Evolutionary conservation across 2,797 vertebrate species (phyloP).

Genomic region (Xiphophorus birchmanni): DNA sequence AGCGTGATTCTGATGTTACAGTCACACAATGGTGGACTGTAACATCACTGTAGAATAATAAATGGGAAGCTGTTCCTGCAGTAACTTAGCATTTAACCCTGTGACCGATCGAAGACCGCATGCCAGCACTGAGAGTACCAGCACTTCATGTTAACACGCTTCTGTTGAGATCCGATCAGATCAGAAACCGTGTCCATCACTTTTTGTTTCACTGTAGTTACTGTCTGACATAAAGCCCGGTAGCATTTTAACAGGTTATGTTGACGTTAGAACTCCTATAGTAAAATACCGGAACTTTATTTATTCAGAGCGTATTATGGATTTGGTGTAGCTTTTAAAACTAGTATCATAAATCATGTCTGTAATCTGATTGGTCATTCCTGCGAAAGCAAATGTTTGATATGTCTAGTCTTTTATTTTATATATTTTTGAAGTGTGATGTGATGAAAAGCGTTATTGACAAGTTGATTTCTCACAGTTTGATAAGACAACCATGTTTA

Average conservation of each 20-base stretch:
- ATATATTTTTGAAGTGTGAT: background rate
- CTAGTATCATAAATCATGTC: background rate
- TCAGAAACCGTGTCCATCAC: background rate
- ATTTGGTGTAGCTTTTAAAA: background rate
- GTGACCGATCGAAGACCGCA: background rate
- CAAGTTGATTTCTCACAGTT: background rate
- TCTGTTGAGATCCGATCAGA: background rate
- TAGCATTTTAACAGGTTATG: background rate
- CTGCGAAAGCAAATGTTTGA: background rate
- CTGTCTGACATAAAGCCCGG: background rate
- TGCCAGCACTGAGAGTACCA: background rate
- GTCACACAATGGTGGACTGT: background rate
- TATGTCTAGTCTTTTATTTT: background rate
- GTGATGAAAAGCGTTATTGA: background rate
- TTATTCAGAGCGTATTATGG: background rate
- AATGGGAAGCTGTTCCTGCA: background rate
- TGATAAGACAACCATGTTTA: background rate
- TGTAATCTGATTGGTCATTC: background rate
- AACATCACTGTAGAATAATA: background rate
- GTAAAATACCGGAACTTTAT: background rate
- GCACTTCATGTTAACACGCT: background rate
- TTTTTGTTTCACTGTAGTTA: background rate
- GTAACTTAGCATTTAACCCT: background rate
- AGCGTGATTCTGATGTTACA: conserved; percentile 5
- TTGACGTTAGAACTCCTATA: background rate